Conservation (phyloP, 2,888 invertebrate species). For the Oeneis ivallda region DNA sequence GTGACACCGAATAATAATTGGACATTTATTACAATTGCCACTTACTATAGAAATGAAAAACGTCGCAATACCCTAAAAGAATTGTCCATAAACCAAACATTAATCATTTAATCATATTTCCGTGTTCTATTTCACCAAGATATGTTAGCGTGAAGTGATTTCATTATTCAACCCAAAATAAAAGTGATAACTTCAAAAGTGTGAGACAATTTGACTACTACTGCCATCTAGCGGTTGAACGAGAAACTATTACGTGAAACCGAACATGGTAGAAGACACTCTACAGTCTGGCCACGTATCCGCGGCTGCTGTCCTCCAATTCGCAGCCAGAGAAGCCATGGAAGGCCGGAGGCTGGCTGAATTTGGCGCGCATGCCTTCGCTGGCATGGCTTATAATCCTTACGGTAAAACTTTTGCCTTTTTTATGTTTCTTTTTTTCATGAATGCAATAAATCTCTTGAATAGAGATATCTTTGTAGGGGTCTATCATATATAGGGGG, state of each 20-base stretch:
- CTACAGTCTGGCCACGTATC: conserved; percentile 61
- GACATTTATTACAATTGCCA: not conserved
- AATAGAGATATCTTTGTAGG: too few species aligned
- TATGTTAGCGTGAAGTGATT: not conserved
- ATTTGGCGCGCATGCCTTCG: conserved; percentile 73
- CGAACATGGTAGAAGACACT: conserved; percentile 68
- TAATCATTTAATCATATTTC: too few species aligned
- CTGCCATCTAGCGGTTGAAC: not conserved
- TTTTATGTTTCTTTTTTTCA: not conserved
- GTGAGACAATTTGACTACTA: not conserved
- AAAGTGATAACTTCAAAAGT: not conserved
- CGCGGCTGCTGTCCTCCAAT: conserved; percentile 72
- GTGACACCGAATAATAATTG: not conserved
- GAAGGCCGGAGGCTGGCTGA: conserved; percentile 69
- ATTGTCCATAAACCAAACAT: not conserved
- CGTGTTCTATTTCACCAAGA: not conserved
- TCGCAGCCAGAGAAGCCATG: conserved; percentile 70
- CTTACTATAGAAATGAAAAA: not conserved
- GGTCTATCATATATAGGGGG: too few species aligned
- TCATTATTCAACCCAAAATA: not conserved
- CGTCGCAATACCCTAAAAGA: not conserved
- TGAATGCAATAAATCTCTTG: not conserved
- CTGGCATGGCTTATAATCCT: conserved; percentile 69
- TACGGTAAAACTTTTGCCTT: conserved; percentile 55
- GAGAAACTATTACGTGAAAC: not conserved